These are phyloP conservation scores for Hedychridium roseum DNA, from an alignment of 2,888 invertebrate species.

Conservation along the genomic window DNA sequence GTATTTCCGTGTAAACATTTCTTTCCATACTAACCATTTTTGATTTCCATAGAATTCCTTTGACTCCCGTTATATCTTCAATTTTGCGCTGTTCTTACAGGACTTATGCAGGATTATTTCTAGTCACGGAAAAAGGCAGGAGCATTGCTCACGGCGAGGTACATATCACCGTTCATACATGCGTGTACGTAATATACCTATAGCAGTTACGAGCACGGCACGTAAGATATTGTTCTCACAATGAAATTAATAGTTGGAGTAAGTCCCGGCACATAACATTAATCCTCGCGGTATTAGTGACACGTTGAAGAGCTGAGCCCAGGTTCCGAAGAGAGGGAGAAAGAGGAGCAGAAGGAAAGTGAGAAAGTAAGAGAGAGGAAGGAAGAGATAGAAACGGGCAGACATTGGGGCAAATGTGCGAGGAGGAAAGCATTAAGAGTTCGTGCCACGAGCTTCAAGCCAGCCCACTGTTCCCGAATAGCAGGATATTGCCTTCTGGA, in stretches of 20 bases:
- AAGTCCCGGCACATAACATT: constrained; percentile 53
- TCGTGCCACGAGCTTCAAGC: constrained; percentile 29
- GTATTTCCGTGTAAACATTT: too few species aligned
- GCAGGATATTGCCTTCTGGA: constrained; percentile 45
- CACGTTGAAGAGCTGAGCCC: constrained; percentile 39
- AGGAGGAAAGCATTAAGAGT: constrained; percentile 24
- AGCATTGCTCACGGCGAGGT: too few species aligned
- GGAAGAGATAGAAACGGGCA: constrained; percentile 14
- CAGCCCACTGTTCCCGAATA: constrained; percentile 33
- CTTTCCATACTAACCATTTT: too few species aligned
- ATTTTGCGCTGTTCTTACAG: too few species aligned
- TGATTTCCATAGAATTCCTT: too few species aligned
- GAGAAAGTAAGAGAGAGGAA: constrained; percentile 15
- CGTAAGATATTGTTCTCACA: constrained; percentile 55
- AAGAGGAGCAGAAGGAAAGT: constrained; percentile 10
- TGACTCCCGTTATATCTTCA: too few species aligned
- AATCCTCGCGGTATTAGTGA: constrained; percentile 55
- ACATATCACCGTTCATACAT: too few species aligned
- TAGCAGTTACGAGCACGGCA: constrained; percentile 24
- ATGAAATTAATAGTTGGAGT: constrained; percentile 57
- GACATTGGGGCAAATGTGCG: constrained; percentile 6
- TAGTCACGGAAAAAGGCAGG: too few species aligned
- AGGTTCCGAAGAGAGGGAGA: constrained; percentile 14
- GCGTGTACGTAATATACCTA: too few species aligned
- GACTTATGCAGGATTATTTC: too few species aligned